Percentiles rank a stretch among this genome's conserved stretches.
Conservation (phyloP, 2,888 invertebrate genomes). For the Eupithecia abbreviata region DNA sequence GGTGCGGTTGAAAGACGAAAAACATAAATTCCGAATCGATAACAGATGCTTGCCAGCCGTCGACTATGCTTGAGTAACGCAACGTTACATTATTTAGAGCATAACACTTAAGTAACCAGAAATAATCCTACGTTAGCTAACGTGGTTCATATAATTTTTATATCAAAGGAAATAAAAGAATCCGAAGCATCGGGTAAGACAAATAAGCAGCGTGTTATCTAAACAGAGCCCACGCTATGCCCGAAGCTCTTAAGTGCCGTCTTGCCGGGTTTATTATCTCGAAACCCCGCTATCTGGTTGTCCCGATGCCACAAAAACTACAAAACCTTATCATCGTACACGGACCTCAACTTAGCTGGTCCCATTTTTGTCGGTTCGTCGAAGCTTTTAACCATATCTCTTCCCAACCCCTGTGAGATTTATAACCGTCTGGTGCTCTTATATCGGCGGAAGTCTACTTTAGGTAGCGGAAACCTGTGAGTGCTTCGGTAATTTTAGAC, state of each 20-base stretch:
- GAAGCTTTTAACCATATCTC: constrained; percentile 80
- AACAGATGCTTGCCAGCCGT: constrained; percentile 77
- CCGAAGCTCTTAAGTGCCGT: constrained; percentile 70
- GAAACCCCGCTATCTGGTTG: constrained; percentile 73
- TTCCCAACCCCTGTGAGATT: constrained; percentile 67
- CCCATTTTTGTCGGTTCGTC: constrained; percentile 73
- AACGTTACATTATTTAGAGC: constrained; percentile 65
- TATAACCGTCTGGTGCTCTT: constrained; percentile 75
- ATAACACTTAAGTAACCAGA: constrained; percentile 67
- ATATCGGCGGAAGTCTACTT: constrained; percentile 76
- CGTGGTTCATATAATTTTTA: constrained; percentile 51
- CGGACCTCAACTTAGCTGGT: constrained; percentile 78
- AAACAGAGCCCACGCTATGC: constrained; percentile 69
- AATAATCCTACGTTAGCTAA: constrained; percentile 59
- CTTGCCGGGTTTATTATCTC: constrained; percentile 72
- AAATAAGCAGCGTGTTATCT: constrained; percentile 72
- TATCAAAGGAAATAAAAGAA: constrained; percentile 53
- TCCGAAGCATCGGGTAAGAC: constrained; percentile 60
- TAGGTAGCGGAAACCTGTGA: constrained; percentile 73
- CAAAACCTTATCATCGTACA: constrained; percentile 79
- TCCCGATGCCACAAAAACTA: constrained; percentile 77
- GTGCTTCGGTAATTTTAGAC: constrained; percentile 69
- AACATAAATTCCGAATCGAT: constrained; percentile 78
- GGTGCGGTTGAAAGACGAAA: constrained; percentile 77
- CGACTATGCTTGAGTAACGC: constrained; percentile 66